Base-by-base conservation (phyloP, 92 coral and sea anemone species). In the Porites lobata region DNA sequence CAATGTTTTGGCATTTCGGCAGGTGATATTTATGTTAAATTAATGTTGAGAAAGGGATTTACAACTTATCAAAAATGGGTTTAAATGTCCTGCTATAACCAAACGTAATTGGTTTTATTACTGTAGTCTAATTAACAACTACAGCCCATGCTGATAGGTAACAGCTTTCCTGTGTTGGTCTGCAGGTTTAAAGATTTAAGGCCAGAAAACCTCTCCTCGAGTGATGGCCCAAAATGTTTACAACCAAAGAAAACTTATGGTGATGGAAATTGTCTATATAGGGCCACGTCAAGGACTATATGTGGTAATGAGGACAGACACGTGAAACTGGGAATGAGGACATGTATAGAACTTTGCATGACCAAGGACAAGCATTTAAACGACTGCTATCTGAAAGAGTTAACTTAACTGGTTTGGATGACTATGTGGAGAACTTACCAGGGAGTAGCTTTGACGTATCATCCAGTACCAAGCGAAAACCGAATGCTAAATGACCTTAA, bases 361-460 rank as follows among this genome's bases (percentile, higher is more conserved):
- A 90, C 90, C 81, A 90, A 53, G 26, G 91, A 86, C 15, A 19
- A 66, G 75, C 90, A 93, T 81, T 78, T 89, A 10, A 72, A 78
- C 71, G 38, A 90, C 65, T 1, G 32, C 65, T 93, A 70, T 29
- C 94, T 93, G 4, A 90, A 85, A 78, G 80, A 77, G 69, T 68
- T 90, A 66, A 93, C 96, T 38, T 21, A 21, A 21, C 22, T 21
- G 91, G 94, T 4, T 78, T 86, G 50, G 96, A 86, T 81, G 82
- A 29, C 77, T 90, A 67, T 20, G 38, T 85, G 58, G 74, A 86
- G 19, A 77, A 62, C 24, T 57, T 93, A 3, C 19, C 90, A 9
- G 85, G 84, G 70, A 92, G 95, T 76, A 92, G 95, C 17, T 92
- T 92, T 80, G 91, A 92, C 22, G 72, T 82, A 73, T 92, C 93